These are phyloP conservation scores for Zaprionus africanus DNA, from an alignment of 1,140 invertebrate species.

Conservation along the genomic window DNA sequence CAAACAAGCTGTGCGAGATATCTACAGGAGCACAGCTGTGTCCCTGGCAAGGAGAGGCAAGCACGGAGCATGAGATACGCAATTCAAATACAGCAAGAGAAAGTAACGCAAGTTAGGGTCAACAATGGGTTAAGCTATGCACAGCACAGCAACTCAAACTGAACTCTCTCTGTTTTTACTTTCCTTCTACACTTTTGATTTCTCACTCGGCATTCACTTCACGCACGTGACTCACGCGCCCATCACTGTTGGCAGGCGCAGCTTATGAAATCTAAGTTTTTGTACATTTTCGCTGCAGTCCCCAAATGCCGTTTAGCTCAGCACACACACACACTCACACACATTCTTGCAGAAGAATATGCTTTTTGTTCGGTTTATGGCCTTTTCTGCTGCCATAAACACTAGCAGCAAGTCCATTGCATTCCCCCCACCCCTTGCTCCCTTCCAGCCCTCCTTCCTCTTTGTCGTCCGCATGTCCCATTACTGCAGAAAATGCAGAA, in stretches of 20 bases:
- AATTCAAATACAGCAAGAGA: background rate
- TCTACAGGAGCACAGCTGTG: background rate
- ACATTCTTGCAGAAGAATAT: constrained; percentile 52
- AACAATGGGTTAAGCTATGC: background rate
- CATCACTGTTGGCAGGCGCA: constrained; percentile 53
- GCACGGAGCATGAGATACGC: background rate
- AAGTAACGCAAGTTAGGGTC: background rate
- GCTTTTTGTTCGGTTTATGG: constrained; percentile 80
- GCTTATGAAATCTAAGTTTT: constrained; percentile 72
- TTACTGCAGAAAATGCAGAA: constrained; percentile 60
- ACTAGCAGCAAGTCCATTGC: constrained; percentile 51
- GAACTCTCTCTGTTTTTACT: background rate
- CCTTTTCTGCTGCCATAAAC: constrained; percentile 79
- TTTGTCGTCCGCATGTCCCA: constrained; percentile 16
- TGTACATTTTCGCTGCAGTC: constrained; percentile 65
- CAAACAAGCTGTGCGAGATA: constrained; percentile 4
- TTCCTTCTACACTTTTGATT: background rate
- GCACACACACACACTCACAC: constrained; percentile 31
- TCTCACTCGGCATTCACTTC: background rate
- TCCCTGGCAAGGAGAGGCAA: background rate
- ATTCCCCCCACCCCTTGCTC: background rate
- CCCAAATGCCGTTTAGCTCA: constrained; percentile 72
- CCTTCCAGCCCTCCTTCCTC: background rate
- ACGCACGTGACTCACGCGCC: constrained; percentile 40
- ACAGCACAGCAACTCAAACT: background rate